Evolutionary conservation across 1,140 invertebrate species (phyloP), one percentile per base, ranked within the genome.

Genomic region (Diprion similis): DNA sequence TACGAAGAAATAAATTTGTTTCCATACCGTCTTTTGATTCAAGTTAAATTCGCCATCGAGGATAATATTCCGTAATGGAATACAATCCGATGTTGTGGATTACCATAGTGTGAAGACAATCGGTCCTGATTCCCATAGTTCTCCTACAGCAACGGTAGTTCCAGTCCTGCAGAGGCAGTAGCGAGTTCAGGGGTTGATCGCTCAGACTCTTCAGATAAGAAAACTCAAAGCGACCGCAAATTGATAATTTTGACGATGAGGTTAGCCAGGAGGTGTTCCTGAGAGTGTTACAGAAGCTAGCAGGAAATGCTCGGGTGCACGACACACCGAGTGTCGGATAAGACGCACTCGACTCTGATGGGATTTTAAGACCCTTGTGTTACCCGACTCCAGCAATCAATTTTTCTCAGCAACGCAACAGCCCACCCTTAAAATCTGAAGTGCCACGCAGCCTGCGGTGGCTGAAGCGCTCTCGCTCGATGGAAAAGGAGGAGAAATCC

Each of bases 141-240:
- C 6, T 37, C 24, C 24, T 37, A 37, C 24, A 2, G 24, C 24
- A 37, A 37, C 24, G 24, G 24, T 6, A 1, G 24, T 37, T 37
- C 24, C 24, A 37, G 24, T 37, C 24, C 24, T 37, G 24, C 24
- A 37, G 24, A 1, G 24, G 2, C 24, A 6, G 24, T 37, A 37
- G 24, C 24, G 6, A 37, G 24, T 37, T 37, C 24, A 37, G 24
- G 24, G 24, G 24, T 37, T 37, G 24, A 37, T 37, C 24, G 24
- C 6, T 37, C 24, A 73, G 77, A 81, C 82, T 81, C 82, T 78
- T 76, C 78, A 78, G 78, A 85, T 84, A 81, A 80, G 78, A 80
- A 78, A 79, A 80, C 82, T 85, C 82, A 81, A 79, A 83, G 81
- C 78, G 48, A 75, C 81, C 79, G 77, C 78, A 72, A 78, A 83